Evolutionary conservation across 92 coral and sea anemone genomes (phyloP), one percentile per base, ranked within the genome.

Genomic region (Porites divaricata): DNA sequence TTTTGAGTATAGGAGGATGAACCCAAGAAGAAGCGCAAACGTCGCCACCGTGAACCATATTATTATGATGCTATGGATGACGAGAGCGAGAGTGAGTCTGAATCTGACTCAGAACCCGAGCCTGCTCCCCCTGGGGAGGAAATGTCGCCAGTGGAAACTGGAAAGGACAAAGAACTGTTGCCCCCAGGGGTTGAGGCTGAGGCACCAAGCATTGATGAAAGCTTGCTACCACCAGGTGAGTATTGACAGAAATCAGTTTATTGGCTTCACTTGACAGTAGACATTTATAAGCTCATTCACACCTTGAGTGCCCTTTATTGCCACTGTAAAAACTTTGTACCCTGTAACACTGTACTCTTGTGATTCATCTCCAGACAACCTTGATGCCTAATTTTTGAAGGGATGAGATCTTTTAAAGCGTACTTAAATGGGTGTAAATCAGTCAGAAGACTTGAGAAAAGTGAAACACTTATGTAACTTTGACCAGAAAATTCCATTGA

Each of bases 41-140:
- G 95, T 17, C 96, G 93, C 52, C 99, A 95, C 78, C 90, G 98
- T 24, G 95, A 94, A 26, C 95, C 95, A 41, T 95, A 96, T 26
- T 96, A 96, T 88, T 91, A 92, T 51, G 98, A 94, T 63, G 99
- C 92, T 45, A 90, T 92, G 89, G 95, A 81, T 21, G 96, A 95
- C 68, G 99, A 96, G 63, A 96, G 99, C 53, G 99, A 96, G 65
- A 94, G 96, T 20, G 99, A 96, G 50, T 95, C 98, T 0, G 98
- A 96, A 17, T 90, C 97, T 9, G 98, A 95, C 21, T 91, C 98
- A 4, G 99, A 96, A 71, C 94, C 98, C 0, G 99, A 96, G 67
- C 99, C 98, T 2, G 98, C 98, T n/a, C 99, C 99, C 17, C 96
- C 98, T 51, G 98, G 98, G 71, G 97, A 92, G 73, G 99, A 96